phyloP scores from a whole-genome alignment of 2,113 vertebrate genomes.

The Verasper variegatus region DNA sequence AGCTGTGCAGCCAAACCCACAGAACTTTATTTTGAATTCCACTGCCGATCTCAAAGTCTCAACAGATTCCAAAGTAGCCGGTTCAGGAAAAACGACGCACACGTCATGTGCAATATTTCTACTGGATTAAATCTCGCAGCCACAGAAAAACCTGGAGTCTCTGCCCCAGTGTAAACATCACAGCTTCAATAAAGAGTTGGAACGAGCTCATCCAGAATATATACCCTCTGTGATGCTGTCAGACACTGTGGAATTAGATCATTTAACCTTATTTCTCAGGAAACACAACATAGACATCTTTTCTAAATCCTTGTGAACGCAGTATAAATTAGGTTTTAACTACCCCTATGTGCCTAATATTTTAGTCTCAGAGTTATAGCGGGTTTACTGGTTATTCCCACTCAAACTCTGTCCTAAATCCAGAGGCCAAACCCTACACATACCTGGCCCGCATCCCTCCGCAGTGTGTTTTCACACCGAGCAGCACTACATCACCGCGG shows the following conservation, averaged over 20 bases:
- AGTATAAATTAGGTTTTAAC: constrained; percentile 4
- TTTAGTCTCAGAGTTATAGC: not conserved
- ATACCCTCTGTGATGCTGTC: not conserved
- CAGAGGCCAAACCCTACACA: constrained; percentile 19
- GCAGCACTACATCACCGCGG: constrained; percentile 12
- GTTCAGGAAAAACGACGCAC: not conserved
- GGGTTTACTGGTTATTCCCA: constrained; percentile 17
- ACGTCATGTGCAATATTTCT: not conserved
- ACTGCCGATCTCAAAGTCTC: not conserved
- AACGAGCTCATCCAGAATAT: not conserved
- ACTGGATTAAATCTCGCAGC: not conserved
- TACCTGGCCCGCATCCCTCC: constrained; percentile 14
- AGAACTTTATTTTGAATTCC: not conserved
- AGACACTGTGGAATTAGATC: not conserved
- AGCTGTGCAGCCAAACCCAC: not conserved
- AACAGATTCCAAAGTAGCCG: not conserved
- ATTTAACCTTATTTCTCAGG: not conserved
- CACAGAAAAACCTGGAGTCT: not conserved
- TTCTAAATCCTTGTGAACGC: not conserved
- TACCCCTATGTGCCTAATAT: not conserved
- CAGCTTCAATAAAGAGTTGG: not conserved
- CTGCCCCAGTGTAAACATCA: constrained; percentile 1
- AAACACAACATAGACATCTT: not conserved
- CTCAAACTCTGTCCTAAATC: constrained; percentile 12
- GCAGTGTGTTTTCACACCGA: not conserved